These are phyloP conservation scores for Eumaeus atala DNA, from an alignment of 1,140 invertebrate species.

Conservation along the genomic window DNA sequence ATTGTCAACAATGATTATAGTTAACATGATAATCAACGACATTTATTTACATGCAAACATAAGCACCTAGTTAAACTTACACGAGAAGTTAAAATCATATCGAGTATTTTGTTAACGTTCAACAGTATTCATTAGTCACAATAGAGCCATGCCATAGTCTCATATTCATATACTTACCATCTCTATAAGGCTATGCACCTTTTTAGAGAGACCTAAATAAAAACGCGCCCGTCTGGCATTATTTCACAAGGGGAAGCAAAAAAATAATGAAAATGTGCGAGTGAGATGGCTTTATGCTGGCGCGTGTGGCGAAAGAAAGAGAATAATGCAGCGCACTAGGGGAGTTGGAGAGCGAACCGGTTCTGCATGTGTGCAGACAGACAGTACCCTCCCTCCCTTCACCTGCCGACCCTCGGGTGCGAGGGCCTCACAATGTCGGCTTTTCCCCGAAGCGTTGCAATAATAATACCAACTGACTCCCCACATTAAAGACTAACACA, in stretches of 20 bases:
- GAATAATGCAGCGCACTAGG: conserved; percentile 53
- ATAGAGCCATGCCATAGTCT: conserved; percentile 35
- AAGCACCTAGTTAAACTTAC: background rate
- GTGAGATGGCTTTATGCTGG: conserved; percentile 53
- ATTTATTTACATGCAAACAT: conserved; percentile 2
- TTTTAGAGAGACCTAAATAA: conserved; percentile 62
- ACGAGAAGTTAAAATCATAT: conserved; percentile 7
- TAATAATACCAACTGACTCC: conserved; percentile 59
- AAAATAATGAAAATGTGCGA: conserved; percentile 70
- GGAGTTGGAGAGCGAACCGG: conserved; percentile 67
- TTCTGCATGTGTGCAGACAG: conserved; percentile 73
- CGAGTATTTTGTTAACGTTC: conserved; percentile 17
- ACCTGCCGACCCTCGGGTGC: conserved; percentile 60
- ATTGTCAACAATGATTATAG: too few relatives aligned
- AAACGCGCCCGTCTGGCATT: conserved; percentile 61
- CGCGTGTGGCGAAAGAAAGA: conserved; percentile 63
- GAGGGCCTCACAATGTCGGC: conserved; percentile 60
- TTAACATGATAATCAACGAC: background rate
- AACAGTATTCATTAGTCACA: conserved; percentile 30
- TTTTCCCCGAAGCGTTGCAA: conserved; percentile 64
- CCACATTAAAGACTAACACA: conserved; percentile 31
- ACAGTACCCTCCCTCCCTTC: conserved; percentile 61
- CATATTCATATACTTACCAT: conserved; percentile 48
- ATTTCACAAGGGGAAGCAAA: conserved; percentile 71
- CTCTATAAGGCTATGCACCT: conserved; percentile 46